Conservation (phyloP, 1,140 invertebrate species). For the Hetaerina americana region DNA sequence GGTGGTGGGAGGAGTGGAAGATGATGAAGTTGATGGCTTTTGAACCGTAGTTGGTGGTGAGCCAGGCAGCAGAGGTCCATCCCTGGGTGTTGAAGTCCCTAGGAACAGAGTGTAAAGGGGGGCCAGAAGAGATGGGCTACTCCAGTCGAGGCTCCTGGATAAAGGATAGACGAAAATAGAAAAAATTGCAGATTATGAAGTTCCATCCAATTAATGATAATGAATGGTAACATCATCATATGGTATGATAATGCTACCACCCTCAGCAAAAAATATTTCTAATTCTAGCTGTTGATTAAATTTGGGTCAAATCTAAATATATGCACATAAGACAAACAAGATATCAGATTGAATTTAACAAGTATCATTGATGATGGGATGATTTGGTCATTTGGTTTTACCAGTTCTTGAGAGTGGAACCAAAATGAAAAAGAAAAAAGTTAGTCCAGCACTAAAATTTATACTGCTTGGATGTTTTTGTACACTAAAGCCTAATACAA, state of each 20-base stretch:
- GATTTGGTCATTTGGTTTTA: neutral
- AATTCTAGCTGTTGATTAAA: too few species aligned
- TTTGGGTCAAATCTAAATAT: too few species aligned
- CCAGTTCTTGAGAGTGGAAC: neutral
- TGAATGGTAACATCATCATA: conserved; percentile 5
- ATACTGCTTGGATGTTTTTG: too few species aligned
- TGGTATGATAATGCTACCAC: too few species aligned
- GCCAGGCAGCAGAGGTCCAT: neutral
- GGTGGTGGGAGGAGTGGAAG: too few species aligned
- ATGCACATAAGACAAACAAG: too few species aligned
- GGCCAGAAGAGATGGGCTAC: conserved; percentile 45
- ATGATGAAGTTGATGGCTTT: conserved; percentile 11
- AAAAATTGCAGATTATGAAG: neutral
- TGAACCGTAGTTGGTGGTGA: neutral
- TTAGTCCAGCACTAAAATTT: too few species aligned
- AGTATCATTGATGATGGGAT: neutral
- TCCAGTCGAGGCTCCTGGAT: conserved; percentile 63
- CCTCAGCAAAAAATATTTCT: too few species aligned
- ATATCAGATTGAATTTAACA: too few species aligned
- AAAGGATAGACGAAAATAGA: conserved; percentile 6
- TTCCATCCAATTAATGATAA: neutral
- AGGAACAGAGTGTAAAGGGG: conserved; percentile 67
- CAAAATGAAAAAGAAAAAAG: neutral
- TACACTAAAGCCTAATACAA: too few species aligned
- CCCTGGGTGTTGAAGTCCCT: conserved; percentile 35